Conservation (phyloP, 2,797 vertebrate species). For the Coregonus ussuriensis region DNA sequence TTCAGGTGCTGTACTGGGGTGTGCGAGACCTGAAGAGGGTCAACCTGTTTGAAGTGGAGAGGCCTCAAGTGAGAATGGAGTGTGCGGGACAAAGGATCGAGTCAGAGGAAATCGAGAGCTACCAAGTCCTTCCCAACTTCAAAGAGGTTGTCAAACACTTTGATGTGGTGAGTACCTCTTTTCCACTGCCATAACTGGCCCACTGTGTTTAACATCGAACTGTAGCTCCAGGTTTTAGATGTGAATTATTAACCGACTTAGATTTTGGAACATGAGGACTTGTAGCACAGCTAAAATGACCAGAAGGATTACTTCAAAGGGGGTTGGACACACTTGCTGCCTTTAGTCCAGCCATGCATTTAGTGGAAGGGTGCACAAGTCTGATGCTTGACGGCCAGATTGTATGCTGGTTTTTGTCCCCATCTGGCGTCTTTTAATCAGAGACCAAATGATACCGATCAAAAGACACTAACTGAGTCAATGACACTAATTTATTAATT, state of each 20-base stretch:
- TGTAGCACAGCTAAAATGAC: not conserved
- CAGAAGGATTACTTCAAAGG: not conserved
- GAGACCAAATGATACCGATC: not conserved
- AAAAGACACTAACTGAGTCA: not conserved
- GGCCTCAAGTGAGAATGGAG: constrained; percentile 88
- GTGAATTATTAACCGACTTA: not conserved
- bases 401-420: not conserved
- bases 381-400: not conserved
- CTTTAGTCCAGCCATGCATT: not conserved
- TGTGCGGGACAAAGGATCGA: constrained; percentile 86
- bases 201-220: not conserved
- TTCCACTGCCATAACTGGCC: not conserved
- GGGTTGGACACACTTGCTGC: not conserved
- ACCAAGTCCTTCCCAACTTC: constrained; percentile 86
- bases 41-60: constrained; percentile 90
- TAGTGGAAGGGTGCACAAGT: not conserved
- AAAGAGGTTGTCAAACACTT: constrained; percentile 84
- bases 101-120: constrained; percentile 86
- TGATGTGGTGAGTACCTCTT: constrained; percentile 83
- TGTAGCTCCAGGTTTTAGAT: not conserved
- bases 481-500: not conserved
- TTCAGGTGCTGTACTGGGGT: constrained; percentile 93
- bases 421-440: not conserved
- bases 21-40: constrained; percentile 87
- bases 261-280: not conserved